Base-by-base conservation (phyloP, 2,113 vertebrate species). In the Dipodomys ordii region DNA sequence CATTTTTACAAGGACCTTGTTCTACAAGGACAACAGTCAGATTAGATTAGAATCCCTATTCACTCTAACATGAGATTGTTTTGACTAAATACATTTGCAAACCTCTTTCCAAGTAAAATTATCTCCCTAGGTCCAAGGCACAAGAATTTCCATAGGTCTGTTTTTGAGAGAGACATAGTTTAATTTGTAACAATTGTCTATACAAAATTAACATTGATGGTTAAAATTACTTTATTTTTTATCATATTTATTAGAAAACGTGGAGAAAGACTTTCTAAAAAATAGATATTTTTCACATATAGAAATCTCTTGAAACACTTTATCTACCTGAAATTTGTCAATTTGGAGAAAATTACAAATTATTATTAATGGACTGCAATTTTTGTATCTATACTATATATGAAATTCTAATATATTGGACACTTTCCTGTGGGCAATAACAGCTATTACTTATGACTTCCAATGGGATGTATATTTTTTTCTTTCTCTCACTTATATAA, bases 401-500 rank as follows among this genome's bases (percentile, higher is more conserved):
- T 53, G 28, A 8, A 93, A 87, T 93, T 94, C 79, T 62, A 83
- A 62, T 22, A 35, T 82, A 49, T 64, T 92, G 35, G 27, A 6
- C 19, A 23, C 15, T 32, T 28, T 74, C 60, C n/a, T 73, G 7
- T 83, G 67, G 62, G 30, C 39, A 93, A 27, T 30, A 93, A 28
- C 28, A 91, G 44, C 78, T 89, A 76, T 68, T 93, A 89, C 71
- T 85, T 90, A 77, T 28, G n/a, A 82, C 86, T 96, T 83, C 25
- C 18, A 82, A 19, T 77, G 10, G n/a, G 30, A 2, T 39, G 69
- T 94, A 57, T 57, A 57, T 57, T 3, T 57, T 13, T 86, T 90
- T 82, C 82, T 69, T 93, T 91, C 78, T 84, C 62, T 81, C 79
- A 90, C 76, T 95, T 87, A 79, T 20, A 44, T 91, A 72, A 83